Evolutionary conservation across 2,888 invertebrate genomes (phyloP).

Genomic region (Andrena bucephala): DNA sequence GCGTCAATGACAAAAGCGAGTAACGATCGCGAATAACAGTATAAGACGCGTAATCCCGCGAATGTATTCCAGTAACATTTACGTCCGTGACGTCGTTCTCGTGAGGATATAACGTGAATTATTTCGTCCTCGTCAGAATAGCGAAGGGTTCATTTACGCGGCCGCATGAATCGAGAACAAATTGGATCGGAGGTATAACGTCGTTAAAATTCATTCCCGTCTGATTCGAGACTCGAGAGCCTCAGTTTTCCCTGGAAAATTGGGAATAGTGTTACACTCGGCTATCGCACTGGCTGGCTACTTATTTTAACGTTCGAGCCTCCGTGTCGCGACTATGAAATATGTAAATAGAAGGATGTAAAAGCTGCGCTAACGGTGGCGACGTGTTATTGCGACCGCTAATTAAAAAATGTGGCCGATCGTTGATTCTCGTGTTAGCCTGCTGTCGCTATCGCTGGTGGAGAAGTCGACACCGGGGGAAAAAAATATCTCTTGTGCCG

Average conservation of each 20-base stretch:
- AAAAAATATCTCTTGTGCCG: slow-evolving; percentile 14
- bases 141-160: background rate
- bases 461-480: slow-evolving; percentile 12
- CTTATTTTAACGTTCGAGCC: slow-evolving; percentile 33
- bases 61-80: slow-evolving; percentile 11
- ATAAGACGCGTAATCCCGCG: slow-evolving; percentile 17
- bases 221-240: background rate
- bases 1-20: slow-evolving; percentile 5
- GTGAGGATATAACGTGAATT: background rate
- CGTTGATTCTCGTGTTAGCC: slow-evolving; percentile 48
- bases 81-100: background rate
- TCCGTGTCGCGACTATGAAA: slow-evolving; percentile 14
- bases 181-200: background rate
- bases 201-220: slow-evolving; percentile 41
- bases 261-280: background rate
- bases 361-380: slow-evolving; percentile 30
- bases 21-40: background rate
- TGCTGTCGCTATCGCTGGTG: slow-evolving; percentile 18
- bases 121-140: background rate
- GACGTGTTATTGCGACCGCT: slow-evolving; percentile 47
- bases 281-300: background rate
- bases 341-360: slow-evolving; percentile 29
- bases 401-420: slow-evolving; percentile 67
- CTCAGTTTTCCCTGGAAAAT: slow-evolving; percentile 1
- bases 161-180: slow-evolving; percentile 8